These are phyloP conservation scores for Myotis brandtii DNA, from an alignment of 2,113 vertebrate species.

Conservation along the genomic window DNA sequence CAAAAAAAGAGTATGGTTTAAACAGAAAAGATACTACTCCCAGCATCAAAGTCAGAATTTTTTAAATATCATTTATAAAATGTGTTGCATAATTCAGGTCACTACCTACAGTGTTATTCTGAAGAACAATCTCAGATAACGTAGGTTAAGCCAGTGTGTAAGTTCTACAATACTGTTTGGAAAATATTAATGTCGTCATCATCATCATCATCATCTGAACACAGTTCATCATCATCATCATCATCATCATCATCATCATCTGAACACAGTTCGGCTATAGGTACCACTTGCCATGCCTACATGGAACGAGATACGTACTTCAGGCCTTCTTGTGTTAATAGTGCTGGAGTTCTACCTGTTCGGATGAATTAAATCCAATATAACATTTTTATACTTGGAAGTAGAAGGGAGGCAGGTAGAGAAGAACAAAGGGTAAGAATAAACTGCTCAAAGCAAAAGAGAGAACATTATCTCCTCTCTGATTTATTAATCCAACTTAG, in stretches of 20 bases:
- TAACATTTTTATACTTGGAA: slow-evolving; percentile 56
- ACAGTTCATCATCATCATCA: neutral
- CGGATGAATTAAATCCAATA: slow-evolving; percentile 47
- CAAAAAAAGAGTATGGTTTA: slow-evolving; percentile 34
- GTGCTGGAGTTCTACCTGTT: neutral
- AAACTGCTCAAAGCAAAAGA: slow-evolving; percentile 40
- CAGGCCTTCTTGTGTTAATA: slow-evolving; percentile 26
- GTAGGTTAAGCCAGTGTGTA: neutral
- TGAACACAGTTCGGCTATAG: neutral
- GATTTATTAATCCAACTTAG: slow-evolving; percentile 60
- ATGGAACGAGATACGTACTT: neutral
- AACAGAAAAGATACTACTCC: slow-evolving; percentile 32
- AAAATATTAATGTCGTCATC: neutral
- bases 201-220: no score
- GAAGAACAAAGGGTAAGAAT: slow-evolving; percentile 33
- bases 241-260: neutral
- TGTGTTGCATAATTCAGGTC: slow-evolving; percentile 31
- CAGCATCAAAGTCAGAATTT: slow-evolving; percentile 29
- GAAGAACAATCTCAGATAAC: slow-evolving; percentile 54
- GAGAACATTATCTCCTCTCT: slow-evolving; percentile 51
- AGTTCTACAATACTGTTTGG: neutral
- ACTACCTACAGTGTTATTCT: slow-evolving; percentile 7
- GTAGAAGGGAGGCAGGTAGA: slow-evolving; percentile 55
- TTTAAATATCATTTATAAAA: slow-evolving; percentile 19
- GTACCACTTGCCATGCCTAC: slow-evolving; percentile 11